Evolutionary conservation across 2,797 vertebrate genomes (phyloP).

Genomic region (Sebastes taczanowskii): DNA sequence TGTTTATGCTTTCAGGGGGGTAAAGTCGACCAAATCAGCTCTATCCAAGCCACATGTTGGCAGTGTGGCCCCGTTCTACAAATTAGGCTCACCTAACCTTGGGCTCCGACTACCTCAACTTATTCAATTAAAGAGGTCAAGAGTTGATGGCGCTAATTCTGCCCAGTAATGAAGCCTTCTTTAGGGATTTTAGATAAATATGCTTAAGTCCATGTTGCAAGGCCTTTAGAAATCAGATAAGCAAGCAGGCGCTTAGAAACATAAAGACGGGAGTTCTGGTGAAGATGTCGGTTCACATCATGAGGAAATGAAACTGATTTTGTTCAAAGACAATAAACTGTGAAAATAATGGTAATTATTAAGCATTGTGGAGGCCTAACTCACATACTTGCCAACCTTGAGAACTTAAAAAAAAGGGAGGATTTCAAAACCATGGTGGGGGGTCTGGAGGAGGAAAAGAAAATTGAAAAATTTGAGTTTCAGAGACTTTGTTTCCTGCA

Average conservation of each 20-base stretch:
- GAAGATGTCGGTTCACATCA: background rate
- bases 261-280: slow-evolving; percentile 1
- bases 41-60: slow-evolving; percentile 61
- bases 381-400: too few species aligned
- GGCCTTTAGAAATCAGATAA: slow-evolving; percentile 67
- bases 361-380: rapidly evolving
- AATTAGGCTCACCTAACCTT: slow-evolving; percentile 55
- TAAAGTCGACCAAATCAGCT: slow-evolving; percentile 25
- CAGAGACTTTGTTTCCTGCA: too few species aligned
- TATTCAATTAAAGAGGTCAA: slow-evolving; percentile 70
- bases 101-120: slow-evolving; percentile 50
- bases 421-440: too few species aligned
- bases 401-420: too few species aligned
- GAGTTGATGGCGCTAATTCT: slow-evolving; percentile 63
- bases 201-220: slow-evolving; percentile 38
- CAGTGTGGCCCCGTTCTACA: slow-evolving; percentile 26
- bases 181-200: slow-evolving; percentile 55
- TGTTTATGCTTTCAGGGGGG: slow-evolving; percentile 45
- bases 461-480: too few species aligned
- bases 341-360: background rate
- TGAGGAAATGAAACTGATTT: background rate
- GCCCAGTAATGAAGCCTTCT: slow-evolving; percentile 53
- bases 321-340: background rate
- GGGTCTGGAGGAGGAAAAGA: rapidly evolving
- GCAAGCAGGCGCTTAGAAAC: background rate